Evolutionary conservation across 1,140 invertebrate genomes (phyloP).

Genomic region (Neotoxoptera formosana): DNA sequence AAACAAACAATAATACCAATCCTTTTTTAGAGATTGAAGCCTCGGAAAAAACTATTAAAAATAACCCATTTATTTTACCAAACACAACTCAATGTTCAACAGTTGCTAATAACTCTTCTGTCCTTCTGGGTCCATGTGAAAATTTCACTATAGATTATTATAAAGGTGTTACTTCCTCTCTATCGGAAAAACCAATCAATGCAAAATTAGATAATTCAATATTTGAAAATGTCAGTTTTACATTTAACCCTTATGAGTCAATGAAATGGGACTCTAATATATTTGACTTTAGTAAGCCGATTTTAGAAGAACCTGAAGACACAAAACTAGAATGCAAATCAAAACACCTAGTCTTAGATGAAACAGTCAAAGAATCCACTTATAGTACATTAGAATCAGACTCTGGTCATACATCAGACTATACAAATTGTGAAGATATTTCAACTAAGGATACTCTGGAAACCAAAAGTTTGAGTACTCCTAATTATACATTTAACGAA

Average conservation of each 20-base stretch:
- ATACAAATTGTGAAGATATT: slow-evolving; percentile 55
- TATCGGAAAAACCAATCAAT: slow-evolving; percentile 60
- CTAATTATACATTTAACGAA: slow-evolving; percentile 32
- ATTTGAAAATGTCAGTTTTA: slow-evolving; percentile 55
- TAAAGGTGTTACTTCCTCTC: slow-evolving; percentile 66
- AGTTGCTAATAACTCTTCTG: slow-evolving; percentile 60
- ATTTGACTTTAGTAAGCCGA: slow-evolving; percentile 43
- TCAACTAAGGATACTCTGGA: slow-evolving; percentile 43
- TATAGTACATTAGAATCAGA: slow-evolving; percentile 38
- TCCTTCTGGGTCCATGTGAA: slow-evolving; percentile 68
- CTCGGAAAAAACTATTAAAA: slow-evolving; percentile 62
- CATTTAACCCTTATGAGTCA: slow-evolving; percentile 49
- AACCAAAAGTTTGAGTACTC: slow-evolving; percentile 26
- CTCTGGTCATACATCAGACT: slow-evolving; percentile 47
- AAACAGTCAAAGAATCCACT: slow-evolving; percentile 15
- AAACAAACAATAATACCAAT: slow-evolving; percentile 27
- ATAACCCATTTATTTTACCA: slow-evolving; percentile 57
- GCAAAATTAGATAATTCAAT: slow-evolving; percentile 42
- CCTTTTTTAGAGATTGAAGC: slow-evolving; percentile 64
- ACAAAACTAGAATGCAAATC: neutral
- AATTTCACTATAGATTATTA: slow-evolving; percentile 67
- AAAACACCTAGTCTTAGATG: neutral
- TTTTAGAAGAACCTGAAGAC: slow-evolving; percentile 14
- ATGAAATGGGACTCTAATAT: slow-evolving; percentile 53
- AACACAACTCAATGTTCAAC: slow-evolving; percentile 48